Base-by-base conservation (phyloP, 2,888 invertebrate genomes). In the Xanthorhoe spadicearia region DNA sequence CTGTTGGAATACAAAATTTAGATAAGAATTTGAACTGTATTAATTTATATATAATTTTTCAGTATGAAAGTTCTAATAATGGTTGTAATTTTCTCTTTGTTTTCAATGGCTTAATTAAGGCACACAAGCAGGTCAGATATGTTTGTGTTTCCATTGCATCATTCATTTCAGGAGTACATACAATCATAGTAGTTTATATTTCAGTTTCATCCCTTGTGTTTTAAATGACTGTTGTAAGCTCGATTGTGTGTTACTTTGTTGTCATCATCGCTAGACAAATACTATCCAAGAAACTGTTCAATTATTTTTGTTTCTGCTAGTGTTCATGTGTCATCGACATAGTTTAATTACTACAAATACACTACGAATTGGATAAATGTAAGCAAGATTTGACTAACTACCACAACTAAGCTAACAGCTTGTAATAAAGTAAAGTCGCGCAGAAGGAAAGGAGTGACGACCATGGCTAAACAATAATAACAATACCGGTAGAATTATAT, bases 51-150 rank as follows among this genome's bases (percentile, higher is more conserved):
- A 35, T 35, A 15, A 13, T 15, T 17, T 48, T 48, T 48, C 48
- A 48, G 17, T 15, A 48, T 48, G 17, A 17, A 54, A 48, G 19
- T 53, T 52, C 28, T 68, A 72, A 70, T 57, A 13, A 18, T 50
- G 49, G 3, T 6, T 35, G 18, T 68, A 60, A 13, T 64, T 48
- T 63, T 69, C 69, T 71, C 69, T 71, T 74, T 73, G 61, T 71
- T 74, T 76, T 58, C 61, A 52, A 74, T 64, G 69, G 70, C 75
- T 68, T 58, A 71, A 77, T 78, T 77, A 63, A 69, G 69, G 63
- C 66, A 76, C 71, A 60, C 61, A 74, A 73, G 9, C 72, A 82
- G 80, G 82, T 81, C 66, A 81, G 78, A 73, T 15, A 19, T 49
- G 32, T 56, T 58, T 18, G 17, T 49, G 43, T 55, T 55, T 10